Base-by-base conservation (phyloP, 2,113 vertebrate species). In the Tiliqua scincoides region DNA sequence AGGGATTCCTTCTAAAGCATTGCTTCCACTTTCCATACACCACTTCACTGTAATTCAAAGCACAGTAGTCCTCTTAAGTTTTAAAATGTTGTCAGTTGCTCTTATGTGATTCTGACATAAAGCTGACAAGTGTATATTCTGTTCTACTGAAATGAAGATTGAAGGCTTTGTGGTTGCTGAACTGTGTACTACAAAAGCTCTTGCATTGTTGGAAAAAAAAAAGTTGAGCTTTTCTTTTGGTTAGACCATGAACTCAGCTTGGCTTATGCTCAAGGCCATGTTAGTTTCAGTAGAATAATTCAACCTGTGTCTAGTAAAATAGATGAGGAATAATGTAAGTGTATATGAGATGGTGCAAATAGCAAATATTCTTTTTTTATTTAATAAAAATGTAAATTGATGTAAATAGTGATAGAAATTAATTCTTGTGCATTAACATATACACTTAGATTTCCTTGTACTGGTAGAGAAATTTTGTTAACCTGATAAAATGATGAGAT, bases 301-400 rank as follows among this genome's bases (percentile, higher is more conserved):
- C 85, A 87, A 86, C 89, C 72, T 27, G 0, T 77, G 32, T 89
- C 85, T 88, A 89, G 88, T 74, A 63, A 92, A 94, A 89, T 6
- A 79, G 85, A 72, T 72, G 91, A 94, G 40, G 74, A 95, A 94
- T 93, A 91, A 83, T 88, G 94, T 93, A 95, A 72, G 67, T 86
- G 27, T 93, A 96, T 90, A 94, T 95, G 94, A 92, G 88, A 93
- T 0, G 79, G 89, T 37, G 43, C 93, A 92, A 85, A 78, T 94
- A 95, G 94, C 84, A 83, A 70, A 91, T 94, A 83, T 88, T n/a
- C n/a, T 85, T 30, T 94, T 93, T 93, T 95, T 97, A 97, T 97
- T 96, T 97, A 97, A 96, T 95, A 96, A 95, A 96, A 94, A 95
- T 97, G 94, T 96, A 96, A 96, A 96, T 91, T 96, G 93, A 91